These are phyloP conservation scores for Charadrius vociferus DNA, from an alignment of 2,113 vertebrate species.

Conservation along the genomic window DNA sequence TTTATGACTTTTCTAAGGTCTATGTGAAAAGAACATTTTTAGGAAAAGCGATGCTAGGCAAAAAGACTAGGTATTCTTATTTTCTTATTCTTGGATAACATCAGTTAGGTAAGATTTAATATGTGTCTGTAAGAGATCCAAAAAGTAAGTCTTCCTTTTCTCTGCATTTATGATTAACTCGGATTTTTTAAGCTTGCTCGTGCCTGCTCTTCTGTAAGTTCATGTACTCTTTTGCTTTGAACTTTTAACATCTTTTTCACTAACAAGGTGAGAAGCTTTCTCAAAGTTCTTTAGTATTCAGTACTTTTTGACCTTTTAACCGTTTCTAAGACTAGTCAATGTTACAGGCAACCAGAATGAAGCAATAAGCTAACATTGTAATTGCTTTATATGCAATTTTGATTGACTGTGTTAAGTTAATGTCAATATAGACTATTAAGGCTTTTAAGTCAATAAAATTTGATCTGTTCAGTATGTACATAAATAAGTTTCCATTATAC, in stretches of 20 bases:
- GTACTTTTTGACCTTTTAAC: neutral
- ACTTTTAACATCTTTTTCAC: neutral
- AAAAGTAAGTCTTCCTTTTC: neutral
- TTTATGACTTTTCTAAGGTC: neutral
- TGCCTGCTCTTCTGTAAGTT: neutral
- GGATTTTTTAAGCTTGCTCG: neutral
- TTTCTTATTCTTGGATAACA: neutral
- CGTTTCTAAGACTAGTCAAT: neutral
- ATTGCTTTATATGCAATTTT: neutral
- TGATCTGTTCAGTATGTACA: neutral
- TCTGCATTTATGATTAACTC: neutral
- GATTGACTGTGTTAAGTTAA: neutral
- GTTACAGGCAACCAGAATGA: neutral
- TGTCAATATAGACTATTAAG: neutral
- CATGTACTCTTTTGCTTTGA: neutral
- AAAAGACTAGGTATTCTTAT: neutral
- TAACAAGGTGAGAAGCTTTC: neutral
- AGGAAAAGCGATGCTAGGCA: neutral
- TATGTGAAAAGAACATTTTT: neutral
- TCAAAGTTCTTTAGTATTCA: neutral
- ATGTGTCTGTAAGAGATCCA: neutral
- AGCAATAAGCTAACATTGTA: neutral
- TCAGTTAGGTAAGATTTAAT: neutral
- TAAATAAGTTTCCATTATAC: neutral
- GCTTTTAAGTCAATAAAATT: neutral